A percentile compares a stretch with the other conserved stretches of the same genome.
These are phyloP conservation scores for Scaptomyza pallida DNA, from an alignment of 1,140 invertebrate species.

Conservation along the genomic window DNA sequence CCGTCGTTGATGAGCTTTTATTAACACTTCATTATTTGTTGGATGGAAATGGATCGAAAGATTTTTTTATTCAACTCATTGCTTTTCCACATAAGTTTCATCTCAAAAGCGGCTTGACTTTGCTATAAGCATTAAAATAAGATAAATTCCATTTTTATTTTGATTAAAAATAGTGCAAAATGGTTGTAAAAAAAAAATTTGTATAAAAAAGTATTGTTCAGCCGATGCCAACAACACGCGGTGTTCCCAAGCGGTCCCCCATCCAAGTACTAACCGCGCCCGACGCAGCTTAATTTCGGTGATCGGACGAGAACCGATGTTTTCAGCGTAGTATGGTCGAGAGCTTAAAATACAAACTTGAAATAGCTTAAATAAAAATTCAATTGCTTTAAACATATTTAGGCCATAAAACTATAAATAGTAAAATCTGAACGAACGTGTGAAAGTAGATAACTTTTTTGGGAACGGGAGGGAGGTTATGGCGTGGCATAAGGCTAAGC, in stretches of 20 bases:
- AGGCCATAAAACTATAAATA: too few relatives aligned
- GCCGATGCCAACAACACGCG: slow-evolving; percentile 84
- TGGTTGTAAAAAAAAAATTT: too few relatives aligned
- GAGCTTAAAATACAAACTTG: background rate
- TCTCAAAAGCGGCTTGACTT: too few relatives aligned
- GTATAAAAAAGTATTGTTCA: too few relatives aligned
- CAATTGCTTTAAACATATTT: background rate
- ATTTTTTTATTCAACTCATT: too few relatives aligned
- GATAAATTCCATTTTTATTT: too few relatives aligned
- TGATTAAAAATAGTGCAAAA: too few relatives aligned
- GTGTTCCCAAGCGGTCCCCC: slow-evolving; percentile 86
- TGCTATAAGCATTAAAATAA: too few relatives aligned
- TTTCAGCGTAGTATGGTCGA: slow-evolving; percentile 80
- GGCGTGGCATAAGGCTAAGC: slow-evolving; percentile 14
- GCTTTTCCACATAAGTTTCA: too few relatives aligned
- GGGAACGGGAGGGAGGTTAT: background rate
- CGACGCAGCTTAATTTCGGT: slow-evolving; percentile 86
- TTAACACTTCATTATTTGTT: slow-evolving; percentile 14
- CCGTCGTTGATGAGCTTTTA: background rate
- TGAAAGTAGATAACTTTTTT: background rate
- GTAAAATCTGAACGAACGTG: background rate
- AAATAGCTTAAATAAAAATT: background rate
- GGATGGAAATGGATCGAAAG: background rate
- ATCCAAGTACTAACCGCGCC: slow-evolving; percentile 86
- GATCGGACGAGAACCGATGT: slow-evolving; percentile 86